These are phyloP conservation scores for Drosophila auraria DNA, from an alignment of 1,140 invertebrate species.

Conservation along the genomic window DNA sequence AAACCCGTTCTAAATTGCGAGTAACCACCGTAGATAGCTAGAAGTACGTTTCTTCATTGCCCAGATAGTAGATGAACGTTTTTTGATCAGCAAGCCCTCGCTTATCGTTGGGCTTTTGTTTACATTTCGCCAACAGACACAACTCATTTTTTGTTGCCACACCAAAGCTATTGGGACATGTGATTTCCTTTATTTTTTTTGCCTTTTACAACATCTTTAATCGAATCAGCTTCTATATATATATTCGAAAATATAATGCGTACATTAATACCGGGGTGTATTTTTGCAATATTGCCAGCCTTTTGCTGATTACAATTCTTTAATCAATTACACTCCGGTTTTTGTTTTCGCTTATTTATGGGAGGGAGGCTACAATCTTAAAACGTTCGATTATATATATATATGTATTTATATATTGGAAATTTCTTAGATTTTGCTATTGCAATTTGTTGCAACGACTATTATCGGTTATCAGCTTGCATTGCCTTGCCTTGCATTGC, in stretches of 20 bases:
- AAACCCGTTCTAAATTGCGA: not conserved
- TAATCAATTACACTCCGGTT: conserved; percentile 60
- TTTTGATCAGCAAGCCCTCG: conserved; percentile 38
- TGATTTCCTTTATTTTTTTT: conserved; percentile 27
- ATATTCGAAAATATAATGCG: conserved; percentile 10
- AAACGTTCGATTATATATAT: conserved; percentile 3
- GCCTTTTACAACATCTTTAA: conserved; percentile 53
- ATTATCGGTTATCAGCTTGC: conserved; percentile 45
- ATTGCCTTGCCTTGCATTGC: conserved; percentile 26
- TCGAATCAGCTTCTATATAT: conserved; percentile 45
- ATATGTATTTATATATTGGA: conserved; percentile 15
- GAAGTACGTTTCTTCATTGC: not conserved
- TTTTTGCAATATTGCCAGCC: conserved; percentile 40
- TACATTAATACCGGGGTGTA: conserved; percentile 1
- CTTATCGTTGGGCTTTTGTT: conserved; percentile 54
- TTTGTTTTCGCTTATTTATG: conserved; percentile 52
- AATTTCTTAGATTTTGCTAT: conserved; percentile 59
- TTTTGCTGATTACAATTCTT: conserved; percentile 52
- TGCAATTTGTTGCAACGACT: conserved; percentile 54
- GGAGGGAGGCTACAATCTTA: conserved; percentile 22
- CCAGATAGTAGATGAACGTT: conserved; percentile 8
- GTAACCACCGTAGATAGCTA: conserved; percentile 3
- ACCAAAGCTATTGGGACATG: conserved; percentile 63
- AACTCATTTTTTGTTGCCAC: conserved; percentile 68
- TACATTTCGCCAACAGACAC: conserved; percentile 44